A percentile compares a stretch with the other conserved stretches of the same genome.
phyloP scores from a whole-genome alignment of 2,113 vertebrate species.

The Stegastes partitus region DNA sequence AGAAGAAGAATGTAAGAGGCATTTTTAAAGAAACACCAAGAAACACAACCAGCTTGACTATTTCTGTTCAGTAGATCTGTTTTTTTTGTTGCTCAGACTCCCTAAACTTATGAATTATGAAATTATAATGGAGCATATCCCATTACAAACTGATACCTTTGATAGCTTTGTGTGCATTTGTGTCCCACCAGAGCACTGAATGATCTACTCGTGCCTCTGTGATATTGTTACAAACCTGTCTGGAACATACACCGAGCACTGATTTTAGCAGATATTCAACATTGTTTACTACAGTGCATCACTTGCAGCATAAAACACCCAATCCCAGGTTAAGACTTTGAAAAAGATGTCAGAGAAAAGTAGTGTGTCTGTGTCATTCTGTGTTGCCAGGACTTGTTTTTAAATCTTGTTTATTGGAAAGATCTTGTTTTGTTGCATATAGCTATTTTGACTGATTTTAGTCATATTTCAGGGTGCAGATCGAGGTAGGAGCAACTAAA shows the following conservation, averaged over 20 bases:
- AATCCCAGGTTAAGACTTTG: background rate
- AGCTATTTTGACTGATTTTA: background rate
- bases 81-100: slow-evolving; percentile 10
- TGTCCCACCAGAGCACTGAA: slow-evolving; percentile 10
- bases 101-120: slow-evolving; percentile 28
- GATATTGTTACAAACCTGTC: slow-evolving; percentile 13
- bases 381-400: background rate
- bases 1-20: slow-evolving; percentile 24
- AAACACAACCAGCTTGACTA: background rate
- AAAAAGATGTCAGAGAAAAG: slow-evolving; percentile 1
- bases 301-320: background rate
- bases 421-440: background rate
- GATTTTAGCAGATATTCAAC: slow-evolving; percentile 22
- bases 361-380: background rate
- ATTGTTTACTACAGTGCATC: slow-evolving; percentile 16
- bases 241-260: background rate
- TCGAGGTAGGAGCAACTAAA: background rate
- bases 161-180: slow-evolving; percentile 8
- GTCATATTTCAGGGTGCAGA: background rate
- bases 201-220: slow-evolving; percentile 6
- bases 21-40: slow-evolving; percentile 6
- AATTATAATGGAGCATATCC: slow-evolving; percentile 32
- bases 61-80: slow-evolving; percentile 13
- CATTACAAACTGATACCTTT: slow-evolving; percentile 18
- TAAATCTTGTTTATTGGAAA: slow-evolving; percentile 4